These are phyloP conservation scores for Ariolimax columbianus DNA, from an alignment of 2,888 invertebrate genomes.

Conservation along the genomic window DNA sequence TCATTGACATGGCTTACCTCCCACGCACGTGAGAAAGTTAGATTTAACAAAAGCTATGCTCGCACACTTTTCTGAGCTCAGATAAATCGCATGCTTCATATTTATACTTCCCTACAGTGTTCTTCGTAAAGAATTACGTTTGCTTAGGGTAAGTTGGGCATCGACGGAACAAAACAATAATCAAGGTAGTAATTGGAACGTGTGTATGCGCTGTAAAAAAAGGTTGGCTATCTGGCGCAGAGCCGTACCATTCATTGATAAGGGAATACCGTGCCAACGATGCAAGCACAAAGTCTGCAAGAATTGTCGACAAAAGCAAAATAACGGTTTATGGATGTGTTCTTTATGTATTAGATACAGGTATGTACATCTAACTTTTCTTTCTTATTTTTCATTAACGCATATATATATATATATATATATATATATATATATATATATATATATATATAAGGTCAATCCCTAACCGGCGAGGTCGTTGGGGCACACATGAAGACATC, in stretches of 20 bases:
- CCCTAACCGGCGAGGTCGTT: too few relatives aligned
- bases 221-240: neutral
- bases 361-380: neutral
- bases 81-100: too few relatives aligned
- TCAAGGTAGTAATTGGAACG: neutral
- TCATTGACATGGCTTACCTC: too few relatives aligned
- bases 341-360: conserved; percentile 24
- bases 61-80: too few relatives aligned
- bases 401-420: too few relatives aligned
- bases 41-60: too few relatives aligned
- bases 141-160: neutral
- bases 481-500: too few relatives aligned
- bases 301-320: conserved; percentile 15
- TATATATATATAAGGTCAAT: too few relatives aligned
- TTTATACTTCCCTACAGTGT: neutral
- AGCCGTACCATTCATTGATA: neutral
- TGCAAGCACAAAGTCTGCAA: conserved; percentile 24
- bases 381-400: neutral
- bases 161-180: neutral
- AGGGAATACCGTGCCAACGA: conserved; percentile 16
- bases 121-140: conserved; percentile 9
- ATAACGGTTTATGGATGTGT: conserved; percentile 33
- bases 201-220: conserved; percentile 32
- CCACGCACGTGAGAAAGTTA: too few relatives aligned
- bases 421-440: too few relatives aligned